Base-by-base conservation (phyloP, 2,113 vertebrate species). In the Tiliqua scincoides region DNA sequence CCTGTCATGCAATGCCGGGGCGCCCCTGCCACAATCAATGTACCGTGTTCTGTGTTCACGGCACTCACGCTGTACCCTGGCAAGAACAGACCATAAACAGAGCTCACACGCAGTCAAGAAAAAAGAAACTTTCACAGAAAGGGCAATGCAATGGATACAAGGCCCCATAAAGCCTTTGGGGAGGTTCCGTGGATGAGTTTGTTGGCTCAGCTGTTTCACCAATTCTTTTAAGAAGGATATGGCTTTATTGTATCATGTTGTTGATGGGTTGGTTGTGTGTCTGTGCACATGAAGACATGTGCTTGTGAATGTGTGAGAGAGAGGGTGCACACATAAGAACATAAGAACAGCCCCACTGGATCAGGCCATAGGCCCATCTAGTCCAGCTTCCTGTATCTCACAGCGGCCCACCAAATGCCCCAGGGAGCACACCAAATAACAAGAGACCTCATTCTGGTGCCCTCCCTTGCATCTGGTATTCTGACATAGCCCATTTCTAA, bases 11-110 rank as follows among this genome's bases (percentile, higher is more conserved):
- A 92, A 88, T 97, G 90, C 10, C 93, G 87, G 2, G 97, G 97
- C 52, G 97, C 97, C 17, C 97, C 97, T 0, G 96, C 95, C 62
- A 97, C 71, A 0, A 92, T 96, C 30, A 95, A 78, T 20, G 84
- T 59, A 9, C 90, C 91, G 0, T 3, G 2, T 14, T 23, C 14
- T 59, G 83, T 82, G 48, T 27, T 81, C 6, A 93, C 94, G 30
- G 94, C 93, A 0, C 90, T 90, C 86, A 97, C 90, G 0, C 96
- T 95, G 89, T 97, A 98, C 59, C 97, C 97, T 98, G 91, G 6
- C 12, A 8, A 65, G n/a, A 48, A 35, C 11, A 65, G 35, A 70
- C 21, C 71, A 48, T 43, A 27, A 89, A 15, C 25, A 75, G 71
- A 79, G 75, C 0, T 18, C 1, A 35, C 0, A 1, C 0, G 0